These are phyloP conservation scores for Tethya wilhelma DNA, from an alignment of 37 sponge, comb jelly and placozoan genomes.

Conservation along the genomic window DNA sequence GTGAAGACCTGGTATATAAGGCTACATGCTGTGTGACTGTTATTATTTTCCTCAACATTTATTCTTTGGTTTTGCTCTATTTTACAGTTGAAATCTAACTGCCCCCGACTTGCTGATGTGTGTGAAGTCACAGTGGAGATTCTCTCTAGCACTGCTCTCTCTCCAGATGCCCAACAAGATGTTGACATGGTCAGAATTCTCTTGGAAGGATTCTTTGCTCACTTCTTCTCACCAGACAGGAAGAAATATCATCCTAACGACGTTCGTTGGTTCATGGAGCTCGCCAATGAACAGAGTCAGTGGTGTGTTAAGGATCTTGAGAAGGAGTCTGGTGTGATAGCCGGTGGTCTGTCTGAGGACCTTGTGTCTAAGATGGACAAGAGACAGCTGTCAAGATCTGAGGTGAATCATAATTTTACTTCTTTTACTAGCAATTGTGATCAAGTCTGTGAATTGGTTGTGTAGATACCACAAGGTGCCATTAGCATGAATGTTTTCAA, in stretches of 20 bases:
- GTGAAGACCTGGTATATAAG: too few relatives aligned
- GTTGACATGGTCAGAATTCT: neutral
- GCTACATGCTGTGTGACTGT: too few relatives aligned
- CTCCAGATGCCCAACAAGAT: too few relatives aligned
- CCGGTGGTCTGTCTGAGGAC: conserved; percentile 21
- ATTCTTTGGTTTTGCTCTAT: too few relatives aligned
- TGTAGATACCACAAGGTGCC: conserved; percentile 16
- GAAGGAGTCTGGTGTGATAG: neutral
- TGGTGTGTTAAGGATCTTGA: neutral
- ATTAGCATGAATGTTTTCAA: conserved; percentile 44
- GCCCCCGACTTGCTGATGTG: conserved; percentile 22
- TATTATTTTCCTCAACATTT: too few relatives aligned
- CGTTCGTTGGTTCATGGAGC: conserved; percentile 51
- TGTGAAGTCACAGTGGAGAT: conserved; percentile 27
- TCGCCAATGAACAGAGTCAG: conserved; percentile 47
- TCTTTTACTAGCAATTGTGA: too few relatives aligned
- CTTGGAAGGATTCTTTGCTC: conserved; percentile 46
- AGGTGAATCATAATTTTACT: too few relatives aligned
- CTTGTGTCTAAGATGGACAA: conserved; percentile 25
- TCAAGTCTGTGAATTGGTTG: too few relatives aligned
- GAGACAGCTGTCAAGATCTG: too few relatives aligned
- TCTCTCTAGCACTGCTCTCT: conserved; percentile 5
- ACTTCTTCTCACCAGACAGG: conserved; percentile 37
- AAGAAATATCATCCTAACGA: conserved; percentile 7
- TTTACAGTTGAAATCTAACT: conserved; percentile 4